Evolutionary conservation across 2,888 invertebrate species (phyloP).

Genomic region (Lepidocyrtoides sp.): DNA sequence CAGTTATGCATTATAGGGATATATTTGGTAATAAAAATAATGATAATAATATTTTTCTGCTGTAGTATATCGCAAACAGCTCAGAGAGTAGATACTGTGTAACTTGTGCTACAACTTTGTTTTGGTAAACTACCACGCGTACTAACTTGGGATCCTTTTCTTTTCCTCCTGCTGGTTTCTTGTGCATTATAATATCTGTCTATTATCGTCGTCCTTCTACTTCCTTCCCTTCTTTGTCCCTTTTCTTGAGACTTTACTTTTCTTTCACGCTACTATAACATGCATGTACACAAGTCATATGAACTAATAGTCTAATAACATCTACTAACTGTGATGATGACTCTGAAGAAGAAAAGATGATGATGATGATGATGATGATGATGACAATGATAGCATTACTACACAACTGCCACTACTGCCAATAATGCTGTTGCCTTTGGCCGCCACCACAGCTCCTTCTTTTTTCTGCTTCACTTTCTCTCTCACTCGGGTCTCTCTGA

Average conservation of each 20-base stretch:
- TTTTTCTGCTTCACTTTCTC: constrained; percentile 34
- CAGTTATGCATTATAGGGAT: constrained; percentile 10
- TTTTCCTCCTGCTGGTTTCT: neutral
- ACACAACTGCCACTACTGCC: constrained; percentile 34
- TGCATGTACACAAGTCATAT: constrained; percentile 60
- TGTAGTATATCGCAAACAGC: constrained; percentile 18
- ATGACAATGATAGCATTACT: constrained; percentile 41
- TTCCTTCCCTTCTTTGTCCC: constrained; percentile 53
- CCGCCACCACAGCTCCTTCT: constrained; percentile 48
- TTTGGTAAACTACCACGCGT: neutral
- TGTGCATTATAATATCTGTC: constrained; percentile 66
- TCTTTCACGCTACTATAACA: constrained; percentile 39
- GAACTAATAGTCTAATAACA: constrained; percentile 68
- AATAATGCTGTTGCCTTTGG: constrained; percentile 58
- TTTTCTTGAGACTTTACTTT: constrained; percentile 26
- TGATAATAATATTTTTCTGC: constrained; percentile 26
- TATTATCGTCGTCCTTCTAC: constrained; percentile 58
- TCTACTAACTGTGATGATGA: constrained; percentile 60
- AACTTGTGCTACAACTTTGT: constrained; percentile 29
- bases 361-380: constrained; percentile 58
- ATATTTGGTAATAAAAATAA: neutral
- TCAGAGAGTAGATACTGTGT: neutral
- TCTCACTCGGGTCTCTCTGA: constrained; percentile 39
- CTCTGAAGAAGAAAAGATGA: constrained; percentile 42
- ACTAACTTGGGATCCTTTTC: neutral